Percentiles rank a stretch among this genome's conserved stretches.
Evolutionary conservation across 2,797 vertebrate genomes (phyloP).

Genomic region (Periparus ater): DNA sequence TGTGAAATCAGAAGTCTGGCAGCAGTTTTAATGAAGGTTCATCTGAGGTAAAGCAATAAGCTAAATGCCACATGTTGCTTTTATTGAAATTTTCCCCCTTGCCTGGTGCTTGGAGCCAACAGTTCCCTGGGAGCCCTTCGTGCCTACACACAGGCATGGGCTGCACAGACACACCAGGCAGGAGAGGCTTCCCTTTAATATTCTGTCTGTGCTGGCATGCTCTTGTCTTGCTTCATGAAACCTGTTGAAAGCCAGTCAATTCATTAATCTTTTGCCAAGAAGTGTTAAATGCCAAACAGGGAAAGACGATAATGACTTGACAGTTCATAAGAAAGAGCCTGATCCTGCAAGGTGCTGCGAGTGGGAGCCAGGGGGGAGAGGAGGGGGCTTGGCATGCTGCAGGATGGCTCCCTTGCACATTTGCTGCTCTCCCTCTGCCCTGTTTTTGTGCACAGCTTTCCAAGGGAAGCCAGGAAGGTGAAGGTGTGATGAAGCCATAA

Average conservation of each 20-base stretch:
- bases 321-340: conserved; percentile 37
- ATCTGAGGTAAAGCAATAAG: conserved; percentile 62
- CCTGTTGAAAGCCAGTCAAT: conserved; percentile 68
- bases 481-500: rapidly evolving
- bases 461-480: neutral
- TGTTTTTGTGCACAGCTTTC: neutral
- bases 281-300: conserved; percentile 47
- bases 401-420: neutral
- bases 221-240: conserved; percentile 64
- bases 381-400: neutral
- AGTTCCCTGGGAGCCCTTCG: conserved; percentile 32
- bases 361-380: neutral
- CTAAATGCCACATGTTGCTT: conserved; percentile 71
- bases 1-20: conserved; percentile 33
- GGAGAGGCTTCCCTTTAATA: conserved; percentile 14
- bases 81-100: conserved; percentile 49
- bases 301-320: conserved; percentile 63
- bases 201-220: conserved; percentile 58
- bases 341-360: conserved; percentile 14
- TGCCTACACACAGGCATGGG: conserved; percentile 31
- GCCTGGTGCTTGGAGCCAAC: neutral
- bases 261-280: conserved; percentile 74
- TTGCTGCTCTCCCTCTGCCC: neutral
- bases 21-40: conserved; percentile 58
- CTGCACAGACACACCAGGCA: conserved; percentile 35